Conservation (phyloP, 2,797 vertebrate species). For the Jordanella pulchra region DNA sequence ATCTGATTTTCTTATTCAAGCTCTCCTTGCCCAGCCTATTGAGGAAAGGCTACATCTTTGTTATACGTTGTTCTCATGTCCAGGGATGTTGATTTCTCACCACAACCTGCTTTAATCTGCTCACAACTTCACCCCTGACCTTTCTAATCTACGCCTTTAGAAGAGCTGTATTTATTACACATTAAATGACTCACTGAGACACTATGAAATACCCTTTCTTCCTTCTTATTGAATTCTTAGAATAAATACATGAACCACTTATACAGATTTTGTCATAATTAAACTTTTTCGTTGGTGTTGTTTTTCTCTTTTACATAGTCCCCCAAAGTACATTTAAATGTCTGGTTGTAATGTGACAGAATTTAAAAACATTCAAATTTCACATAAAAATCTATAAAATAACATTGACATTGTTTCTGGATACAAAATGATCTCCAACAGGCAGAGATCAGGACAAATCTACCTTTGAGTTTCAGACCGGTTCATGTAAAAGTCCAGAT, state of each 20-base stretch:
- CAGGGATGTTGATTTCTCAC: background rate
- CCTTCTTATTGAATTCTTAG: too few relatives aligned
- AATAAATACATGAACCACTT: too few relatives aligned
- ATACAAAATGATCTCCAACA: background rate
- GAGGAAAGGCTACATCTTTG: background rate
- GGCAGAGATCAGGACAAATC: background rate
- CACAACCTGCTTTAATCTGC: background rate
- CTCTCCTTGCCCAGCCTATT: too few relatives aligned
- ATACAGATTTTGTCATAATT: too few relatives aligned
- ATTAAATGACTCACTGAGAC: background rate
- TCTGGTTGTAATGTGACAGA: too few relatives aligned
- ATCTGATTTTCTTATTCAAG: background rate
- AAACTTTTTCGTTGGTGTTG: too few relatives aligned
- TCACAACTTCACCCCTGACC: background rate
- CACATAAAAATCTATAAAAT: too few relatives aligned
- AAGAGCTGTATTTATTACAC: too few relatives aligned
- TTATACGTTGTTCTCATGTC: background rate
- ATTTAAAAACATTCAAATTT: too few relatives aligned
- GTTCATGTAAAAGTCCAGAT: constrained; percentile 18
- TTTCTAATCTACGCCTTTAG: background rate
- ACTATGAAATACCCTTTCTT: too few relatives aligned
- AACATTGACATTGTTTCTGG: background rate
- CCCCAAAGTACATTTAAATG: too few relatives aligned
- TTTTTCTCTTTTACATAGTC: too few relatives aligned
- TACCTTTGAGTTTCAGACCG: constrained; percentile 1